Conservation (phyloP, 2,113 vertebrate genomes). For the Cavia aperea region DNA sequence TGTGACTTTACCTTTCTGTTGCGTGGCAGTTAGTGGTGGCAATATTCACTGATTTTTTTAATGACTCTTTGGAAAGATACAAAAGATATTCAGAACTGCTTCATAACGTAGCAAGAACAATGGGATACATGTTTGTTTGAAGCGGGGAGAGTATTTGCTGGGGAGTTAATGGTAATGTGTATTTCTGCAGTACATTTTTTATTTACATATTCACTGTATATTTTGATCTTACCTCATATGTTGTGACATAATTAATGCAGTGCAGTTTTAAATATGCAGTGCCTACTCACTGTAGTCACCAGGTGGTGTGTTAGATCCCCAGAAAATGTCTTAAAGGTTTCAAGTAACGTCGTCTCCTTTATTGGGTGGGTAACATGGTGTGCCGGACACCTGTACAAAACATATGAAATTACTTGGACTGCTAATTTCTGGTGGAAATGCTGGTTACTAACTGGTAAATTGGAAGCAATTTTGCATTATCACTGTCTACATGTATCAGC, state of each 20-base stretch:
- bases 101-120: not conserved
- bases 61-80: not conserved
- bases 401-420: rapidly evolving
- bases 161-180: not conserved
- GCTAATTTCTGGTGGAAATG: not conserved
- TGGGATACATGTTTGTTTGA: not conserved
- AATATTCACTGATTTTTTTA: not conserved
- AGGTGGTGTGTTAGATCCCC: not conserved
- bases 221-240: not conserved
- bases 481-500: slow-evolving; percentile 7
- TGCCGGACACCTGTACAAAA: too few relatives aligned
- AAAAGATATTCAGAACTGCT: not conserved
- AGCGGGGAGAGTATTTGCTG: not conserved
- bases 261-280: not conserved
- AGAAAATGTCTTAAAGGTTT: not conserved
- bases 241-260: not conserved
- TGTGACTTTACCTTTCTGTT: not conserved
- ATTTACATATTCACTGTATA: not conserved
- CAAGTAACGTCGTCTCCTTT: not conserved
- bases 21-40: not conserved
- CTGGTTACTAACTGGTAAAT: not conserved
- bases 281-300: not conserved
- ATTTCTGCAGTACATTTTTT: not conserved
- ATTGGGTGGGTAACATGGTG: not conserved
- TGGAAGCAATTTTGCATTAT: not conserved